Base-by-base conservation (phyloP, 2,888 invertebrate species). In the Oxystoma pomonae region DNA sequence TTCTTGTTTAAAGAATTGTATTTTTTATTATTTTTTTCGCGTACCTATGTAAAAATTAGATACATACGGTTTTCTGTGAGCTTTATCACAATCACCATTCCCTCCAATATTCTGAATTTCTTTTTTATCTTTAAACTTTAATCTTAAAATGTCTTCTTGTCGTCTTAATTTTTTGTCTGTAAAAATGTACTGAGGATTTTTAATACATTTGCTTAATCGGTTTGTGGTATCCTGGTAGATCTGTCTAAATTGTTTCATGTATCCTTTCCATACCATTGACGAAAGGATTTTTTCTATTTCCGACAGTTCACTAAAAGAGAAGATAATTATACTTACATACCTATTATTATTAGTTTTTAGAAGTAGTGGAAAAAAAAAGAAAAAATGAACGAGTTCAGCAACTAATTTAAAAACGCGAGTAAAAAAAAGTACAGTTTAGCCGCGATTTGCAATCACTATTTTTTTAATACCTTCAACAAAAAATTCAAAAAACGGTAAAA, bases 221-320 rank as follows among this genome's bases (percentile, higher is more conserved):
- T 35, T 3, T 7, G 35, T 35, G 3, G 35, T 35, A 35, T 53
- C 53, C 7, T 66, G 63, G 55, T 71, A 71, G 16, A 70, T 64
- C 63, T 71, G 69, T 56, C 70, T 71, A 51, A 76, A 21, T 9
- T 71, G 63, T 16, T 70, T 69, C 75, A 77, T 78, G 65, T 78
- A 77, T 9, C 71, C 71, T 19, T 67, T 74, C 67, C 76, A 73
- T 2, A 72, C 71, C n/a, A 78, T 63, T 3, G 66, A 60, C 57
- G 72, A 71, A 52, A 79, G 62, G 49, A 77, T 62, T 59, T 73
- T 69, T 66, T 80, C 80, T 20, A 79, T 68, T 20, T 68, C 59
- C 0, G 77, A 77, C 20, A 76, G 62, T 62, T 76, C 68, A 1
- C 76, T 76, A 63, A 65, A 71, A 70, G 55, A 58, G 58, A 55